Percentiles rank a stretch among this genome's conserved stretches.
Evolutionary conservation across 2,797 vertebrate genomes (phyloP).

Genomic region (Echiichthys vipera): DNA sequence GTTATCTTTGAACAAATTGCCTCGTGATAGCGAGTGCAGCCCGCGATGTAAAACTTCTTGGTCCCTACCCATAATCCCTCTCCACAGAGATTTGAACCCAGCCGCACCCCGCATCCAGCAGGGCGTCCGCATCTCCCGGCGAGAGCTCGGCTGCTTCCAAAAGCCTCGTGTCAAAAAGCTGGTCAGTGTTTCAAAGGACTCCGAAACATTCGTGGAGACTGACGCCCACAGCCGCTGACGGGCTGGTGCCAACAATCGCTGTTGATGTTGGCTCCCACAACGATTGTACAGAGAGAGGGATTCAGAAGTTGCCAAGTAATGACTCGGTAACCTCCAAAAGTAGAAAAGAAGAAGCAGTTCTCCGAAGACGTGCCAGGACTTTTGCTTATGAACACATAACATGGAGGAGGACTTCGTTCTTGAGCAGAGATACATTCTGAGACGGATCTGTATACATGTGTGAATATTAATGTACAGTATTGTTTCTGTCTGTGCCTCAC

Average conservation of each 20-base stretch:
- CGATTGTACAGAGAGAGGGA: slow-evolving; percentile 32
- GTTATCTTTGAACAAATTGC: slow-evolving; percentile 24
- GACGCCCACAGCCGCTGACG: slow-evolving; percentile 40
- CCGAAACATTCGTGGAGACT: slow-evolving; percentile 6
- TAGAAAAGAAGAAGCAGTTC: slow-evolving; percentile 28
- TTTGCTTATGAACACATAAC: slow-evolving; percentile 34
- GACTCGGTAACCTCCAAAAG: slow-evolving; percentile 57
- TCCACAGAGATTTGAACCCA: slow-evolving; percentile 28
- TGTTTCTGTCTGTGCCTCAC: not conserved
- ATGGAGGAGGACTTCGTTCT: slow-evolving; percentile 3
- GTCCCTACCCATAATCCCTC: slow-evolving; percentile 35
- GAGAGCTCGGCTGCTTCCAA: slow-evolving; percentile 32
- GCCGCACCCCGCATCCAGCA: slow-evolving; percentile 19
- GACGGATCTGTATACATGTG: slow-evolving; percentile 2
- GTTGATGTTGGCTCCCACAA: slow-evolving; percentile 38
- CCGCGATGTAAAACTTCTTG: slow-evolving; percentile 22
- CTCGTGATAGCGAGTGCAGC: not conserved
- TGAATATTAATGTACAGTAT: not conserved
- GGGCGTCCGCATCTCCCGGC: slow-evolving; percentile 27
- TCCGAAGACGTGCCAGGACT: slow-evolving; percentile 21
- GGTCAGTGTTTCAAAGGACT: slow-evolving; percentile 57
- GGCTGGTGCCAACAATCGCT: slow-evolving; percentile 50
- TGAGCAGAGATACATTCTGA: not conserved
- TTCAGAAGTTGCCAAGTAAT: slow-evolving; percentile 55
- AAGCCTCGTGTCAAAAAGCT: slow-evolving; percentile 57